These are phyloP conservation scores for Aspiorhynchus laticeps DNA, from an alignment of 2,113 vertebrate species.

Conservation along the genomic window DNA sequence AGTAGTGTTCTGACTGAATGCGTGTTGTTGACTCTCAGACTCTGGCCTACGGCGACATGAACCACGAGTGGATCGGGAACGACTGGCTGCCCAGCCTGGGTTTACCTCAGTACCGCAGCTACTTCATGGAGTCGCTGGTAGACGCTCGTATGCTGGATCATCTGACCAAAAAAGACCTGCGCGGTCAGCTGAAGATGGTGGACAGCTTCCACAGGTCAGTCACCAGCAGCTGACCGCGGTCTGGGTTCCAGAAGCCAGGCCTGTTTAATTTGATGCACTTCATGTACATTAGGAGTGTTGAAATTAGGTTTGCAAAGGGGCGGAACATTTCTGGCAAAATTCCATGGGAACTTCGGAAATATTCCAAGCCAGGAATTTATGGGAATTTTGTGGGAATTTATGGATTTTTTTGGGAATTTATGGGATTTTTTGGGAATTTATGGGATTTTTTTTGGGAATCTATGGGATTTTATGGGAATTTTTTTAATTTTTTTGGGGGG, in stretches of 20 bases:
- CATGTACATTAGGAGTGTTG: too few relatives aligned
- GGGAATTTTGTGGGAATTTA: too few relatives aligned
- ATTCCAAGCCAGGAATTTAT: too few relatives aligned
- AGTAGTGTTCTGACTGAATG: neutral
- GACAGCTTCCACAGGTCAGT: conserved; percentile 96
- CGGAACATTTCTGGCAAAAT: too few relatives aligned
- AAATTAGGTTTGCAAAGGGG: too few relatives aligned
- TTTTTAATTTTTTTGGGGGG: too few relatives aligned
- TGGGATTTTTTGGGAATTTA: too few relatives aligned
- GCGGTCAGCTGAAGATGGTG: conserved; percentile 97
- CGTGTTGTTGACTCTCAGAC: conserved; percentile 75
- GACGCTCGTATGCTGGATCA: conserved; percentile 99
- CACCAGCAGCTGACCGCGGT: neutral
- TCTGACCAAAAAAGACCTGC: conserved; percentile 95
- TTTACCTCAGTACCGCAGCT: conserved; percentile 94
- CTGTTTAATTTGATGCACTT: neutral
- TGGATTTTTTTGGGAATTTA: too few relatives aligned
- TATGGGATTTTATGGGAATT: too few relatives aligned
- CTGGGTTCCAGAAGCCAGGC: neutral
- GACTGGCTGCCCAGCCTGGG: conserved; percentile 97
- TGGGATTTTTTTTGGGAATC: too few relatives aligned
- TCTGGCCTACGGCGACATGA: conserved; percentile 96
- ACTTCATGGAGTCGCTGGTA: conserved; percentile 99
- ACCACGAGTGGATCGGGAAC: conserved; percentile 98
- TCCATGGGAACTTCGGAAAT: too few relatives aligned